phyloP scores from a whole-genome alignment of 1,140 invertebrate genomes.

The Drosophila kepulauana region DNA sequence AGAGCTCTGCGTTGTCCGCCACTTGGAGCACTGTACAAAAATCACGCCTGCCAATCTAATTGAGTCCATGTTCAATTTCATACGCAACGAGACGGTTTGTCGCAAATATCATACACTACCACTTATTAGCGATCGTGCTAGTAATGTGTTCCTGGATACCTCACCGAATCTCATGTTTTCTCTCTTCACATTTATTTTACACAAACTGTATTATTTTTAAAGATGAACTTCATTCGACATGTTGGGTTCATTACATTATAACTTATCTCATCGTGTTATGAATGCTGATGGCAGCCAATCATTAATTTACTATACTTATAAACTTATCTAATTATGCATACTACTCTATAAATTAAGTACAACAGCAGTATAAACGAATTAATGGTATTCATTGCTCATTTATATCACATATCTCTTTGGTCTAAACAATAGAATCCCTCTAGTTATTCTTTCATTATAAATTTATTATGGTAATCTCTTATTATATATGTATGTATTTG shows the following conservation, averaged over 20 bases:
- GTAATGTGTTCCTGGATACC: background rate
- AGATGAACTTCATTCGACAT: background rate
- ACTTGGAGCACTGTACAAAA: slow-evolving; percentile 89
- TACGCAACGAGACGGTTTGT: slow-evolving; percentile 79
- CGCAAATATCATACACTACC: slow-evolving; percentile 64
- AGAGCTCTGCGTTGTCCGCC: slow-evolving; percentile 88
- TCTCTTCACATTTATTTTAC: slow-evolving; percentile 1
- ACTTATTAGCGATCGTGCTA: slow-evolving; percentile 23
- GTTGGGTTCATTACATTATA: too few relatives aligned
- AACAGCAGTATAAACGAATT: background rate
- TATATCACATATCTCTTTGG: too few relatives aligned
- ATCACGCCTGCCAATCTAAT: slow-evolving; percentile 92
- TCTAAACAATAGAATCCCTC: too few relatives aligned
- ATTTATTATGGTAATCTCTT: background rate
- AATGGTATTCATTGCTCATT: too few relatives aligned
- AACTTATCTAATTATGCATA: background rate
- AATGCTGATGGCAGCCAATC: background rate
- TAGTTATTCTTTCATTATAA: background rate
- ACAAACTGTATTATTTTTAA: slow-evolving; percentile 22
- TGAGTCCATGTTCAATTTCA: slow-evolving; percentile 91
- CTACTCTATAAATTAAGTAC: background rate
- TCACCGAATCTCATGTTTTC: slow-evolving; percentile 1
- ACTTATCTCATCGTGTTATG: background rate
- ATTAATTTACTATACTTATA: background rate
- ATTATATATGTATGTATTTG: background rate